Base-by-base conservation (phyloP, 2,113 vertebrate genomes). In the Nanorana parkeri region DNA sequence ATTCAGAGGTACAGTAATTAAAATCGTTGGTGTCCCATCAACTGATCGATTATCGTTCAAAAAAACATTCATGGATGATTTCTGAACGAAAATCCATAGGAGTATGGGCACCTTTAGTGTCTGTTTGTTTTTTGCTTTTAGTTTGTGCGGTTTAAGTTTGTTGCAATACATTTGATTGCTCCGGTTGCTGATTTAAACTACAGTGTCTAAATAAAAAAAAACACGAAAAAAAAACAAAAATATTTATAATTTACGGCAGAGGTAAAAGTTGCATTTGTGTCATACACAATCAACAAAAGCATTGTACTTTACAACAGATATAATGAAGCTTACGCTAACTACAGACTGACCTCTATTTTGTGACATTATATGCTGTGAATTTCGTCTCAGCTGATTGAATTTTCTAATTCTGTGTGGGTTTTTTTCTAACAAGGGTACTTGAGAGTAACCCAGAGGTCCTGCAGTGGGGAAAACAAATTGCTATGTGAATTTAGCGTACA, bases 361-460 rank as follows among this genome's bases (percentile, higher is more conserved):
- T 41, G 60, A 72, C 36, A 72, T 73, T 72, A 81, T 41, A 65
- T 36, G 66, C 68, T 52, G 68, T 54, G 28, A 63, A 80, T 80
- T 72, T 54, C 76, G 55, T 67, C 67, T 73, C 36, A 72, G 68
- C 60, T 80, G 78, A 80, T 80, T 80, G 67, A 69, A 80, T 80
- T 80, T 58, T 80, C 52, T 80, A 80, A 80, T 69, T 80, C n/a
- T 6, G 15, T 71, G 77, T 79, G 8, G 0, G 11, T 47, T 47
- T 47, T 69, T 69, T 69, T 69, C 78, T 61, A 69, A 81, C 68
- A 72, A 81, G 58, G 41, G 47, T 52, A 29, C 68, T 81, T 63
- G 21, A 73, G 41, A 65, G 24, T 73, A 63, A 72, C 68, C 67
- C 36, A 54, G 51, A 64, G 68, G 68, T 63, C 64, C 41, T 24